Evolutionary conservation across 2,113 vertebrate species (phyloP).

Genomic region (Pelvicachromis taeniatus): DNA sequence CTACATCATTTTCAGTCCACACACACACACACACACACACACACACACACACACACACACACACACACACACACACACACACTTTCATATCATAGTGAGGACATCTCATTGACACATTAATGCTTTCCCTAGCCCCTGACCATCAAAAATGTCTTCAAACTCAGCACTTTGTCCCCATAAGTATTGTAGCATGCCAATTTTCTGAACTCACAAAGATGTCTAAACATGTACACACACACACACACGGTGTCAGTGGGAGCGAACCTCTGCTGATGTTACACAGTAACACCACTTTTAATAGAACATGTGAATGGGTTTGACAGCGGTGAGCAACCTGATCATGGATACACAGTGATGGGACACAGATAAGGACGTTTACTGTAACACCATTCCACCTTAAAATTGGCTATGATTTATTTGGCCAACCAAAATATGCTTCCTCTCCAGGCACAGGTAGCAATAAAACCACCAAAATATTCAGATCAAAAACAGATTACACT

Average conservation of each 20-base stretch:
- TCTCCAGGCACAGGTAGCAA: not conserved
- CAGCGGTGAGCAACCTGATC: not conserved
- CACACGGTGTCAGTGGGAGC: accelerated
- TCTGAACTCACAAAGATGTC: not conserved
- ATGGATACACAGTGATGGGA: not conserved
- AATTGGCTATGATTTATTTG: not conserved
- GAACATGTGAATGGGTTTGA: not conserved
- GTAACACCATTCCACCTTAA: not conserved
- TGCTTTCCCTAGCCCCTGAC: no score
- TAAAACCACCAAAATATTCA: not conserved
- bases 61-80: not conserved
- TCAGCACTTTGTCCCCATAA: not conserved
- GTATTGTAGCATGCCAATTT: not conserved
- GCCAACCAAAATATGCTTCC: not conserved
- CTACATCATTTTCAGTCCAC: not conserved
- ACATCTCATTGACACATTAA: no score
- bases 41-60: no score
- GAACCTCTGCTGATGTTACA: not conserved
- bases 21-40: no score
- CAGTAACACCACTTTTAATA: not conserved
- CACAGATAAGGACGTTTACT: not conserved
- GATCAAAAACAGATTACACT: not conserved
- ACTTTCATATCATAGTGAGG: no score
- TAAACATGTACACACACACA: not conserved
- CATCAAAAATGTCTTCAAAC: not conserved